Conservation (phyloP, 2,888 invertebrate genomes). For the Andrena chrysosceles region DNA sequence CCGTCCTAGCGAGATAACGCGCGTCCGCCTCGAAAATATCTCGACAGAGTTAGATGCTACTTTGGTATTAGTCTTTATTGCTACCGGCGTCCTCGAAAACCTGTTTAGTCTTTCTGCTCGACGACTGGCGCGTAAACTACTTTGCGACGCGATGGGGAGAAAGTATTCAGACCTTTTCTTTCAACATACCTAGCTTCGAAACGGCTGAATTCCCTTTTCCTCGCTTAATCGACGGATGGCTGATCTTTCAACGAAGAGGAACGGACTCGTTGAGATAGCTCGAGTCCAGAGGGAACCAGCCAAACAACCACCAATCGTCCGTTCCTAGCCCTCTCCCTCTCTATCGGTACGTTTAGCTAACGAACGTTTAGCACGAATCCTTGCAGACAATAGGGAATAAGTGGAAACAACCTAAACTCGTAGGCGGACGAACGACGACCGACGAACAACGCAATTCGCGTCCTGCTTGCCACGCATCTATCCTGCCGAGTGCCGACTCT, state of each 20-base stretch:
- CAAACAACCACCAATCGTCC: background rate
- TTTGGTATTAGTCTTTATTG: constrained; percentile 73
- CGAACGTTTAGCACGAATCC: background rate
- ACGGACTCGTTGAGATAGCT: background rate
- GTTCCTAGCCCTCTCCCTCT: background rate
- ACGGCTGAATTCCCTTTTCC: constrained; percentile 5
- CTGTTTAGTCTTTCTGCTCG: constrained; percentile 68
- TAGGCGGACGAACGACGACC: constrained; percentile 76
- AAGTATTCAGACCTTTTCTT: constrained; percentile 59
- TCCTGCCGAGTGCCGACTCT: constrained; percentile 71
- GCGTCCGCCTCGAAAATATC: constrained; percentile 67
- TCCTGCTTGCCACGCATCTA: constrained; percentile 80
- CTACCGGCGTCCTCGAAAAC: constrained; percentile 71
- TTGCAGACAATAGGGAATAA: constrained; percentile 70
- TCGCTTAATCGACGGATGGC: constrained; percentile 5
- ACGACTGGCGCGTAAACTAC: constrained; percentile 58
- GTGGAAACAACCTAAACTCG: constrained; percentile 61
- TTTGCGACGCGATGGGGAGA: constrained; percentile 51
- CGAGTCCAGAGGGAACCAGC: background rate
- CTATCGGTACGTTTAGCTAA: background rate
- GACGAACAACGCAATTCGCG: constrained; percentile 58
- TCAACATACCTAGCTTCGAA: constrained; percentile 27
- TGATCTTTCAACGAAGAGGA: no score
- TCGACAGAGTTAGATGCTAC: constrained; percentile 67
- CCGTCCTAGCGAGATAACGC: constrained; percentile 68